Evolutionary conservation across 2,113 vertebrate genomes (phyloP).

Genomic region (Aphyosemion australe): DNA sequence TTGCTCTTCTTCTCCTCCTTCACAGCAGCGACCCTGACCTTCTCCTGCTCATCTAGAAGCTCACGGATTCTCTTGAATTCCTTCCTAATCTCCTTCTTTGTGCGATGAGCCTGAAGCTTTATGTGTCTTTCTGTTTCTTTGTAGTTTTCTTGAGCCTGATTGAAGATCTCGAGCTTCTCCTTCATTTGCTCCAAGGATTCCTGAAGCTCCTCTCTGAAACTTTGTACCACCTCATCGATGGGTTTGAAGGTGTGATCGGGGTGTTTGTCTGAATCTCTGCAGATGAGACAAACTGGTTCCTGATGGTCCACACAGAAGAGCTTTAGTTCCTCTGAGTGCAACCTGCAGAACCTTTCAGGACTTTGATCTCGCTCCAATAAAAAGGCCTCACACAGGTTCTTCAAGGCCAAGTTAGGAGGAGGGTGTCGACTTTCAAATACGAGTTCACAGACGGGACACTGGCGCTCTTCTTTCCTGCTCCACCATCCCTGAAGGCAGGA

Average conservation of each 20-base stretch:
- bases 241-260: not conserved
- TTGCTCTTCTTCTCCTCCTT: not conserved
- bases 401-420: not conserved
- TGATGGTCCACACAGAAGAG: constrained; percentile 1
- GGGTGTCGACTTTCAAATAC: not conserved
- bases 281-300: not conserved
- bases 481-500: not conserved
- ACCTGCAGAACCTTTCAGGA: not conserved
- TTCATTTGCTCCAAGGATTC: not conserved
- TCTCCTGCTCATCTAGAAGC: not conserved
- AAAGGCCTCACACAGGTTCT: not conserved
- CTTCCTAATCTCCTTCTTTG: not conserved
- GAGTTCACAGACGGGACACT: not conserved
- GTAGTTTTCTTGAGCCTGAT: not conserved
- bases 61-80: not conserved
- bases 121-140: not conserved
- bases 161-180: not conserved
- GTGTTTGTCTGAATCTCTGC: not conserved
- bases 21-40: not conserved
- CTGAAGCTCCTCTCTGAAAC: not conserved
- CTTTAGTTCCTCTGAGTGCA: not conserved
- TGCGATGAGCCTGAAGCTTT: not conserved
- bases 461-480: not conserved
- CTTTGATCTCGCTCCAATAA: not conserved
- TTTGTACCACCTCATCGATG: not conserved